These are phyloP conservation scores for Passerculus sandwichensis DNA, from an alignment of 2,797 vertebrate species.

Conservation along the genomic window DNA sequence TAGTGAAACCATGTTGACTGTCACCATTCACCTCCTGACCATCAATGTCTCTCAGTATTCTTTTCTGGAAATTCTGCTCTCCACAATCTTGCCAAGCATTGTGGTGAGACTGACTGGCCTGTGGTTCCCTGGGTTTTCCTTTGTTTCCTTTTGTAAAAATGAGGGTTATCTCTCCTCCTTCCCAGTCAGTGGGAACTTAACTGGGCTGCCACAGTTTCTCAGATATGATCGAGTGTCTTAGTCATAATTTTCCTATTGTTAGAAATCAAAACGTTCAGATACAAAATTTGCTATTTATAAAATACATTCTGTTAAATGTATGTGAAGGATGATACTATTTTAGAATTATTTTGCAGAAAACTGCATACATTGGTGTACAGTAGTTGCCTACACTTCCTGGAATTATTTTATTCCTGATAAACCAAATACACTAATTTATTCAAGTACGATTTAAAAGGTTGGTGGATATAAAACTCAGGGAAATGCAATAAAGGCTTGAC, in stretches of 20 bases:
- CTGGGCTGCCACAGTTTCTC: neutral
- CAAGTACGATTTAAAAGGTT: neutral
- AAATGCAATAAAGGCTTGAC: neutral
- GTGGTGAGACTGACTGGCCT: neutral
- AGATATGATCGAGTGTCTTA: neutral
- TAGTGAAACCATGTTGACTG: neutral
- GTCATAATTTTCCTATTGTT: neutral
- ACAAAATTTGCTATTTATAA: neutral
- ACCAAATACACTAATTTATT: neutral
- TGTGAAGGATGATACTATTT: neutral
- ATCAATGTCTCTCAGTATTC: neutral
- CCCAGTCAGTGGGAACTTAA: neutral
- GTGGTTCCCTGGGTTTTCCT: neutral
- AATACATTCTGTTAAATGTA: neutral
- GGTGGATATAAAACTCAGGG: neutral
- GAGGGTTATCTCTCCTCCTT: neutral
- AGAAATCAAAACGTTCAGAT: neutral
- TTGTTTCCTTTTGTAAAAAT: neutral
- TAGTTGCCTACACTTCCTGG: neutral
- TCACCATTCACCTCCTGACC: neutral
- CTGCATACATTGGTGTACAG: neutral
- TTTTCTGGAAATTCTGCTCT: neutral
- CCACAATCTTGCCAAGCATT: neutral
- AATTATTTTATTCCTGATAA: neutral
- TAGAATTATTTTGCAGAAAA: neutral